These are phyloP conservation scores for Nothoprocta perdicaria DNA, from an alignment of 2,113 vertebrate species.

Conservation along the genomic window DNA sequence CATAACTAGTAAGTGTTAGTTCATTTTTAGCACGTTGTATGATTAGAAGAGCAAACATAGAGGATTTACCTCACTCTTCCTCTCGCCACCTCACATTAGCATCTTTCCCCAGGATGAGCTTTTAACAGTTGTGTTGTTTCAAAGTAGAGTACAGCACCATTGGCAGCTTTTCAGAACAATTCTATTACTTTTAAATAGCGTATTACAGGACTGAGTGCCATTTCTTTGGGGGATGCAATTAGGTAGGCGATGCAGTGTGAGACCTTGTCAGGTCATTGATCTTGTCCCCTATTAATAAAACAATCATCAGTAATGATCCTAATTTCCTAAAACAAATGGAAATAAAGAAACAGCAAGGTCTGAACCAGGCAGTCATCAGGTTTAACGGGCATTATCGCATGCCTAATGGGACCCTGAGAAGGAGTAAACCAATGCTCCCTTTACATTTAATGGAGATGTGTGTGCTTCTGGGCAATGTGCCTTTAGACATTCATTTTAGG, in stretches of 20 bases:
- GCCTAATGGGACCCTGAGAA: background rate
- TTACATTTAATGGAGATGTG: background rate
- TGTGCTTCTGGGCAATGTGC: background rate
- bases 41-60: background rate
- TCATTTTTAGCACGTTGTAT: background rate
- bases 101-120: background rate
- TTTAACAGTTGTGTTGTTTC: slow-evolving; percentile 38
- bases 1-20: background rate
- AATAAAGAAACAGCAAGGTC: fast-evolving
- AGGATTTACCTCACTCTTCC: slow-evolving; percentile 13
- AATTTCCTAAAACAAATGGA: background rate
- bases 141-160: background rate
- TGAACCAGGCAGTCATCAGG: fast-evolving
- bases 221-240: background rate
- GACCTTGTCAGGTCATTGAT: background rate
- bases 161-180: slow-evolving; percentile 13
- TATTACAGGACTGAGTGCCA: background rate
- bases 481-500: background rate
- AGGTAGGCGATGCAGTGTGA: background rate
- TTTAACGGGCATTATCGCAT: background rate
- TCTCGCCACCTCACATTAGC: background rate
- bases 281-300: background rate
- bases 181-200: background rate
- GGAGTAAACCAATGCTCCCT: background rate
- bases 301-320: background rate